Evolutionary conservation across 2,113 vertebrate genomes (phyloP).

Genomic region (Hippocampus abdominalis): DNA sequence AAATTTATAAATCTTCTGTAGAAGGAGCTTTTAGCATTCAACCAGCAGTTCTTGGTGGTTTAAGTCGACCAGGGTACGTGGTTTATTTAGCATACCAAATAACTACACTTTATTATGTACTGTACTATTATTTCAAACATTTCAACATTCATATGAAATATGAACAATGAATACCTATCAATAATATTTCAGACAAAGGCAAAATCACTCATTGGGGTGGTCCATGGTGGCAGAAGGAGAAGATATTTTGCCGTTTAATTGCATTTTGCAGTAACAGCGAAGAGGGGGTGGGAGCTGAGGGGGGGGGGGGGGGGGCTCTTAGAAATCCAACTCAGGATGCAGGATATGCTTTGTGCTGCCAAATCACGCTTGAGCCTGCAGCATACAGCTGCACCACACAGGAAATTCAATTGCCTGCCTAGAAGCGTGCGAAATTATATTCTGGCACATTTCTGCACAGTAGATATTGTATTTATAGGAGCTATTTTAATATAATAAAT

Average conservation of each 20-base stretch:
- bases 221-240: neutral
- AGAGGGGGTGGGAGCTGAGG: neutral
- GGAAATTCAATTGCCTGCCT: slow-evolving; percentile 3
- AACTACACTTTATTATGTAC: slow-evolving; percentile 5
- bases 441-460: neutral
- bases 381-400: neutral
- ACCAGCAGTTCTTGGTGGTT: slow-evolving; percentile 12
- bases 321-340: neutral
- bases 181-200: neutral
- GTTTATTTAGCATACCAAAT: slow-evolving; percentile 10
- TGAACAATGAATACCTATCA: neutral
- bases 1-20: slow-evolving; percentile 37
- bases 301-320: too few species aligned
- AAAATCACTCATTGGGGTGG: neutral
- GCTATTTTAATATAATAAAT: neutral
- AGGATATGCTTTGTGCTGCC: slow-evolving; percentile 9
- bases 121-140: neutral
- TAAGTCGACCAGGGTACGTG: slow-evolving; percentile 13
- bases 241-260: slow-evolving; percentile 2
- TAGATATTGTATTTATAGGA: neutral
- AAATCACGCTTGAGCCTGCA: slow-evolving; percentile 4
- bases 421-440: neutral
- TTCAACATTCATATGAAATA: neutral
- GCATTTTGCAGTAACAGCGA: slow-evolving; percentile 6
- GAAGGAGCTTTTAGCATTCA: slow-evolving; percentile 32